Evolutionary conservation across 1,140 invertebrate species (phyloP).

Genomic region (Drosophila kurseongensis): DNA sequence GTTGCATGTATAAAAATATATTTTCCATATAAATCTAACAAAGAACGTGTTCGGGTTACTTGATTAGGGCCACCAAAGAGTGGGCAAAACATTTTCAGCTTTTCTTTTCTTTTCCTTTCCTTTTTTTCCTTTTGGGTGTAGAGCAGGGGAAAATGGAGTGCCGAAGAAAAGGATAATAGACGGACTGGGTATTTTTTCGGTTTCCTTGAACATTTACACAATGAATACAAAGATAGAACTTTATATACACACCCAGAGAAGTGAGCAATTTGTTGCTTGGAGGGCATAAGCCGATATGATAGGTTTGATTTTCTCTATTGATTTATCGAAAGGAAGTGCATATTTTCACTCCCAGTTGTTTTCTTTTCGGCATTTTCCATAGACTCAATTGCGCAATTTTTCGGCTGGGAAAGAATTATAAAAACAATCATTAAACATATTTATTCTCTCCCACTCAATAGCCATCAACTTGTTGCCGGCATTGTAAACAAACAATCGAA

Average conservation of each 20-base stretch:
- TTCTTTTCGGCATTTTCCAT: slow-evolving; percentile 50
- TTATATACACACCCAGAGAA: slow-evolving; percentile 52
- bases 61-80: slow-evolving; percentile 70
- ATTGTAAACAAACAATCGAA: slow-evolving; percentile 65
- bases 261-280: slow-evolving; percentile 69
- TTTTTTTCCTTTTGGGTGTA: slow-evolving; percentile 1
- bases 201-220: slow-evolving; percentile 70
- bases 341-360: slow-evolving; percentile 41
- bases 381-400: slow-evolving; percentile 67
- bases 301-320: slow-evolving; percentile 59
- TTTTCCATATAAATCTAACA: slow-evolving; percentile 83
- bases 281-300: slow-evolving; percentile 21
- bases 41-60: slow-evolving; percentile 81
- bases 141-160: slow-evolving; percentile 5
- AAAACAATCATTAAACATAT: slow-evolving; percentile 78
- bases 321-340: slow-evolving; percentile 65
- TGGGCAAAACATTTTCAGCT: slow-evolving; percentile 44
- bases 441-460: slow-evolving; percentile 47
- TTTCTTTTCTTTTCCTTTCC: slow-evolving; percentile 5
- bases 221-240: slow-evolving; percentile 51
- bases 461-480: slow-evolving; percentile 74
- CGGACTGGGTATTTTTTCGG: slow-evolving; percentile 43
- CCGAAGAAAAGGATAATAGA: slow-evolving; percentile 36
- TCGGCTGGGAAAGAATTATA: slow-evolving; percentile 56
- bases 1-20: slow-evolving; percentile 77